Evolutionary conservation across 2,113 vertebrate species (phyloP).

Genomic region (Vidua macroura): DNA sequence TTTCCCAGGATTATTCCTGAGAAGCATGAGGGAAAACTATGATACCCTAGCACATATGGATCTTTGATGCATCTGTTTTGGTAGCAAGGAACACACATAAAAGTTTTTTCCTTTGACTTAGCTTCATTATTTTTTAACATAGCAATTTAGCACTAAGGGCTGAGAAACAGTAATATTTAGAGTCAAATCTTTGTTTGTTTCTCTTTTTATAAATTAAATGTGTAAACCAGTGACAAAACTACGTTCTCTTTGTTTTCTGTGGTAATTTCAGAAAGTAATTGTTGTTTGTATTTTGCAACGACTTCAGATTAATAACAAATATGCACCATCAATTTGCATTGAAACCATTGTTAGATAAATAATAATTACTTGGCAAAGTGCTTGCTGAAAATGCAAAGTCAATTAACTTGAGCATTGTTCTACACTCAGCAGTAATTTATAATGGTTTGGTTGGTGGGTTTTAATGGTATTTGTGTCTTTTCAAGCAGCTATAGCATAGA

Average conservation of each 20-base stretch:
- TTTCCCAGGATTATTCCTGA: not conserved
- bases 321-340: conserved; percentile 22
- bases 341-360: conserved; percentile 48
- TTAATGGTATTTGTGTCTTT: conserved; percentile 32
- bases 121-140: not conserved
- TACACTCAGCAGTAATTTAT: conserved; percentile 43
- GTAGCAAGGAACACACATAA: not conserved
- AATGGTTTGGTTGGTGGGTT: not conserved
- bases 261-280: conserved; percentile 37
- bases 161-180: not conserved
- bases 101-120: not conserved
- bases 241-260: conserved; percentile 18
- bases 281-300: conserved; percentile 19
- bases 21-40: not conserved
- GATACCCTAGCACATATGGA: not conserved
- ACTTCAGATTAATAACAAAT: conserved; percentile 44
- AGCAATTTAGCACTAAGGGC: not conserved
- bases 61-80: not conserved
- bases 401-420: conserved; percentile 56
- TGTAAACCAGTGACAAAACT: not conserved
- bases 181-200: not conserved
- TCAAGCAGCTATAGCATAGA: not conserved
- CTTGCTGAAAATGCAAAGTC: conserved; percentile 43
- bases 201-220: not conserved
- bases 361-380: conserved; percentile 40